Evolutionary conservation across 2,888 invertebrate genomes (phyloP).

Genomic region (Dolichopus griseipennis): DNA sequence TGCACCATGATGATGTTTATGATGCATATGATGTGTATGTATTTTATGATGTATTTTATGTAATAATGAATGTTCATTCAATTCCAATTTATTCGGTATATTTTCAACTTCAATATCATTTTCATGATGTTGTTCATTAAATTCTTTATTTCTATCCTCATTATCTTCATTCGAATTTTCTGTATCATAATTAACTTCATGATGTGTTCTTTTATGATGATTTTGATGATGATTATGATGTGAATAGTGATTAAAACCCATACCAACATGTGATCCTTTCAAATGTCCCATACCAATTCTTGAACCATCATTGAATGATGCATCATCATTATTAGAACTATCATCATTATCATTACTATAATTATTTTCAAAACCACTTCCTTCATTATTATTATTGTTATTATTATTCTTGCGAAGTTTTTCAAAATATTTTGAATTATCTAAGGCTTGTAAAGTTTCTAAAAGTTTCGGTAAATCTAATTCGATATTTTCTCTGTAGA

Average conservation of each 20-base stretch:
- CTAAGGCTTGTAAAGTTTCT: constrained; percentile 33
- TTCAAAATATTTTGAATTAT: constrained; percentile 23
- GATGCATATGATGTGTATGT: constrained; percentile 12
- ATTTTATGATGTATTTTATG: constrained; percentile 3
- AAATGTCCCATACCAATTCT: constrained; percentile 26
- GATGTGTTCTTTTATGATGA: not conserved
- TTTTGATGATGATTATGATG: not conserved
- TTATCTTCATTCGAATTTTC: not conserved
- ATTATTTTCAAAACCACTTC: not conserved
- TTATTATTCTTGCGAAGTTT: constrained; percentile 2
- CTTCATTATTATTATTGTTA: constrained; percentile 12
- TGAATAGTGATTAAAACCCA: constrained; percentile 27
- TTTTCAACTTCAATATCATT: constrained; percentile 4
- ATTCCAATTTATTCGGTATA: not conserved
- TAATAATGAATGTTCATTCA: not conserved
- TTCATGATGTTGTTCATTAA: not conserved
- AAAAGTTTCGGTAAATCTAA: constrained; percentile 33
- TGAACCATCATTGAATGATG: constrained; percentile 31
- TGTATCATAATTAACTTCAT: not conserved
- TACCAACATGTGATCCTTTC: constrained; percentile 33
- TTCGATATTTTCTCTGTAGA: constrained; percentile 34
- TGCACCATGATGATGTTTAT: constrained; percentile 7
- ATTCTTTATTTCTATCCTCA: not conserved
- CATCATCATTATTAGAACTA: constrained; percentile 19
- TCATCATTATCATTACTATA: constrained; percentile 10